These are phyloP conservation scores for Drosophila histrio DNA, from an alignment of 2,888 invertebrate species.

Conservation along the genomic window DNA sequence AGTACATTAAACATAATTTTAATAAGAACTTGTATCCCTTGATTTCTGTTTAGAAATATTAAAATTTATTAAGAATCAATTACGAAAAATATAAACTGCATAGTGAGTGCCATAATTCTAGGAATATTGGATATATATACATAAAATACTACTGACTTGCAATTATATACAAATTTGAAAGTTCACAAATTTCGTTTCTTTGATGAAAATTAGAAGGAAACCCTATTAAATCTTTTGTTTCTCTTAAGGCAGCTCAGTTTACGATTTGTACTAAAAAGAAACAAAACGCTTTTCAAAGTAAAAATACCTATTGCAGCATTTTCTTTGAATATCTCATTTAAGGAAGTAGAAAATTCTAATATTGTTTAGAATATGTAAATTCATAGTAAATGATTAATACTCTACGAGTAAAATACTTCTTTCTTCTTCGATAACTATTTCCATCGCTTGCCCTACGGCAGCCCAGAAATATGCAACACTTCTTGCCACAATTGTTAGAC, in stretches of 20 bases:
- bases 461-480: constrained; percentile 51
- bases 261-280: background rate
- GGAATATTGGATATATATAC: background rate
- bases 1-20: too few species aligned
- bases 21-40: too few species aligned
- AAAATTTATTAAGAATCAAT: background rate
- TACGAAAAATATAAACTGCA: background rate
- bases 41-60: background rate
- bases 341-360: too few species aligned
- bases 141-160: background rate
- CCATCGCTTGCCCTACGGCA: background rate
- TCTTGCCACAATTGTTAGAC: background rate
- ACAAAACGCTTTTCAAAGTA: background rate
- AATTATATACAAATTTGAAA: background rate
- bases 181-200: background rate
- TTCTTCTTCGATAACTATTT: background rate
- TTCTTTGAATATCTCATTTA: background rate
- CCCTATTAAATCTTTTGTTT: background rate
- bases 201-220: constrained; percentile 14
- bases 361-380: background rate
- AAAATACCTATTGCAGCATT: background rate
- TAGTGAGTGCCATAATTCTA: background rate
- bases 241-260: background rate
- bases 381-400: background rate
- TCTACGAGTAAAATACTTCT: background rate